phyloP scores from a whole-genome alignment of 2,888 invertebrate genomes.

The Acheta domesticus region DNA sequence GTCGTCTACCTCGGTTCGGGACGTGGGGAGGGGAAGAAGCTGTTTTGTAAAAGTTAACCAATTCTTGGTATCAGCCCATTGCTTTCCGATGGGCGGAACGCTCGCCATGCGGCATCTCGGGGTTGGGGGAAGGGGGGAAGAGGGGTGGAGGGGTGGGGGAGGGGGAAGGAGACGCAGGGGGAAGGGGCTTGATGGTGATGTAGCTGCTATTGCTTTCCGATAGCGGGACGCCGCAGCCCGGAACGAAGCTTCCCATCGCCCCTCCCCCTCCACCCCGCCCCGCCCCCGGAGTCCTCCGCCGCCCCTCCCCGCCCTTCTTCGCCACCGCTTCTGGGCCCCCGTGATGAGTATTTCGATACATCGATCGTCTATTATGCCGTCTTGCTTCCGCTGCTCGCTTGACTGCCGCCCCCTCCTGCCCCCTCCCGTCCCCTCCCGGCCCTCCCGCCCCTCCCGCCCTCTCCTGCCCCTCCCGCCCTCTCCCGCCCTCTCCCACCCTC shows the following conservation, averaged over 20 bases:
- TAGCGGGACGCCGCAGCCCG: neutral
- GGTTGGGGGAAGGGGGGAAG: neutral
- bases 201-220: conserved; percentile 18
- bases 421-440: too few relatives aligned
- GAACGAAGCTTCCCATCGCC: neutral
- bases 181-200: neutral
- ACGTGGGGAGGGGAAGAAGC: neutral
- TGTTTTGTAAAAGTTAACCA: conserved; percentile 6
- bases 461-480: too few relatives aligned
- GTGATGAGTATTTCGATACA: conserved; percentile 37
- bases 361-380: conserved; percentile 33
- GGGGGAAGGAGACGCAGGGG: neutral
- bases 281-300: neutral
- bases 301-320: neutral
- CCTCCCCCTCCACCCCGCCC: neutral
- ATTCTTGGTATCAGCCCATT: conserved; percentile 18
- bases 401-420: neutral
- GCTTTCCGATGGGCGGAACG: neutral
- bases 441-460: too few relatives aligned
- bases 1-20: conserved; percentile 12
- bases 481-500: too few relatives aligned
- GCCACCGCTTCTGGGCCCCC: neutral
- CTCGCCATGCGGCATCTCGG: neutral
- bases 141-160: neutral
- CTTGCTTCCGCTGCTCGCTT: neutral